A percentile compares a stretch with the other conserved stretches of the same genome.
These are phyloP conservation scores for Drosophila putrida DNA, from an alignment of 2,888 invertebrate genomes.

Conservation along the genomic window DNA sequence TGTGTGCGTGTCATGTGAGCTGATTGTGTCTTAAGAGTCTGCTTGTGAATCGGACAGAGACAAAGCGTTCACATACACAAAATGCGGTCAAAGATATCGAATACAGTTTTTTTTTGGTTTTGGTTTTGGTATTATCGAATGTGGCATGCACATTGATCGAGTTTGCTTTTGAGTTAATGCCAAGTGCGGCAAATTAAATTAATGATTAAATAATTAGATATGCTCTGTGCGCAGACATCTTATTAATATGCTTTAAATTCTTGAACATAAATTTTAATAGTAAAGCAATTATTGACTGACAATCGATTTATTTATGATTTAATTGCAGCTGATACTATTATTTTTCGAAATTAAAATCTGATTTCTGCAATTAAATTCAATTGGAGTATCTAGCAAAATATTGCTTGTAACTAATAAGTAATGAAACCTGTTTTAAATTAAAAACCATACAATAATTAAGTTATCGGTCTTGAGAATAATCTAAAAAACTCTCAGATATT, in stretches of 20 bases:
- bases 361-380: not conserved
- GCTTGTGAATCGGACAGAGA: conserved; percentile 65
- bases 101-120: too few species aligned
- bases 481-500: not conserved
- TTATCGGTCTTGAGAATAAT: not conserved
- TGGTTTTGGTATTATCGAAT: conserved; percentile 25
- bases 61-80: conserved; percentile 57
- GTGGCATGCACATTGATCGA: conserved; percentile 12
- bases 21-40: conserved; percentile 74
- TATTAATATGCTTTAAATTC: not conserved
- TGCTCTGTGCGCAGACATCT: not conserved
- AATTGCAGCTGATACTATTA: not conserved
- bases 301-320: not conserved
- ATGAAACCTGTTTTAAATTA: not conserved
- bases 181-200: conserved; percentile 10
- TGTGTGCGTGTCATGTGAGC: conserved; percentile 70
- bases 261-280: not conserved
- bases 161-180: conserved; percentile 2
- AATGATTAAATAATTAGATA: not conserved
- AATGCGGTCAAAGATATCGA: conserved; percentile 62
- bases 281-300: not conserved
- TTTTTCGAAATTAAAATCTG: not conserved
- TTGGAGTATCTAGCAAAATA: not conserved
- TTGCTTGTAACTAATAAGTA: too few species aligned
- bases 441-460: not conserved